A percentile compares a stretch with the other conserved stretches of the same genome.
These are phyloP conservation scores for Epinephelus awoara DNA, from an alignment of 2,797 vertebrate species.

Conservation along the genomic window DNA sequence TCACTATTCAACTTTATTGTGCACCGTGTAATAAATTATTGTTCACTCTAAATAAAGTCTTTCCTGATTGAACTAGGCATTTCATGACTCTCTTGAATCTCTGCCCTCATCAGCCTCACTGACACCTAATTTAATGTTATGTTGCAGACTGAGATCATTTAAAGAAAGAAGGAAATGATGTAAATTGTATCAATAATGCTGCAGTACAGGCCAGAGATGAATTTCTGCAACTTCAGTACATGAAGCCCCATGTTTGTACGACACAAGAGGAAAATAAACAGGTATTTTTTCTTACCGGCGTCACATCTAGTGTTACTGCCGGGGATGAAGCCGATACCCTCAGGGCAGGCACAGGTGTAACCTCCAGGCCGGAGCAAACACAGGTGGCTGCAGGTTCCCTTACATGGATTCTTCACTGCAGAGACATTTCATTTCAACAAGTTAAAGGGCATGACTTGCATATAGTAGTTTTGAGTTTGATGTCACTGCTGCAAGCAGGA, in stretches of 20 bases:
- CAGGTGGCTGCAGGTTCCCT: conserved; percentile 83
- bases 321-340: conserved; percentile 74
- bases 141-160: background rate
- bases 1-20: too few relatives aligned
- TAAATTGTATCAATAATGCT: background rate
- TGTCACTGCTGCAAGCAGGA: background rate
- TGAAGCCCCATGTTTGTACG: background rate
- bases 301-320: conserved; percentile 82
- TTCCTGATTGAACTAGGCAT: background rate
- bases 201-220: background rate
- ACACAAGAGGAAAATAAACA: background rate
- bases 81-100: background rate
- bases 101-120: background rate
- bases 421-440: background rate
- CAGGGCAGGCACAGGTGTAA: conserved; percentile 83
- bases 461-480: background rate
- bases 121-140: background rate
- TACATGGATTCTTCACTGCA: conserved; percentile 83
- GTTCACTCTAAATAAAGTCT: too few relatives aligned
- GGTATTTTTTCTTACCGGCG: conserved; percentile 60
- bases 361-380: conserved; percentile 81
- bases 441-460: background rate
- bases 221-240: background rate
- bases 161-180: background rate
- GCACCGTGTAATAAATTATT: too few relatives aligned